Percentiles rank a stretch among this genome's conserved stretches.
Evolutionary conservation across 2,797 vertebrate genomes (phyloP).

Genomic region (Crenichthys baileyi): DNA sequence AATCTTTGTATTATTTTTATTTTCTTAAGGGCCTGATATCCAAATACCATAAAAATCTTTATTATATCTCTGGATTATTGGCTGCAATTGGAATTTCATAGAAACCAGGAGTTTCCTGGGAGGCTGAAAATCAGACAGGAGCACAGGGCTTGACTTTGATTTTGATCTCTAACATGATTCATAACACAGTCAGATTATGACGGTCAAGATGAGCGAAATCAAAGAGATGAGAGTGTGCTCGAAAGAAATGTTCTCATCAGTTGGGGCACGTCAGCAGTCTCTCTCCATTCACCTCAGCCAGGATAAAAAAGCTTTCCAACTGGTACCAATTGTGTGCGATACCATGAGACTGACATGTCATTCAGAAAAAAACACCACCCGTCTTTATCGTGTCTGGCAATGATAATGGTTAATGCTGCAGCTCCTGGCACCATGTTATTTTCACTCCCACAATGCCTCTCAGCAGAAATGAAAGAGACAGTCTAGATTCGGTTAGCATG

Average conservation of each 20-base stretch:
- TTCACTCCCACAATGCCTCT: conserved; percentile 5
- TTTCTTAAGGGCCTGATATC: no score
- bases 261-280: neutral
- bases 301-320: conserved; percentile 2
- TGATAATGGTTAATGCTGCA: conserved; percentile 10
- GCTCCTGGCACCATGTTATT: neutral
- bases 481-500: neutral
- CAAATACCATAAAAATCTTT: neutral
- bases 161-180: neutral
- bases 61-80: neutral
- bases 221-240: neutral
- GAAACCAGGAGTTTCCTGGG: neutral
- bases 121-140: neutral
- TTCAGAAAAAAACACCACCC: conserved; percentile 1
- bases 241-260: neutral
- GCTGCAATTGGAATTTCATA: neutral
- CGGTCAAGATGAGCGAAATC: neutral
- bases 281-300: neutral
- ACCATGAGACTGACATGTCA: conserved; percentile 7
- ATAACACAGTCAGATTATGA: neutral
- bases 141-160: neutral
- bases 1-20: no score
- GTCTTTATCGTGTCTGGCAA: neutral
- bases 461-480: neutral
- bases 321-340: neutral